phyloP scores from a whole-genome alignment of 2,113 vertebrate species.

The Ochotona curzoniae region DNA sequence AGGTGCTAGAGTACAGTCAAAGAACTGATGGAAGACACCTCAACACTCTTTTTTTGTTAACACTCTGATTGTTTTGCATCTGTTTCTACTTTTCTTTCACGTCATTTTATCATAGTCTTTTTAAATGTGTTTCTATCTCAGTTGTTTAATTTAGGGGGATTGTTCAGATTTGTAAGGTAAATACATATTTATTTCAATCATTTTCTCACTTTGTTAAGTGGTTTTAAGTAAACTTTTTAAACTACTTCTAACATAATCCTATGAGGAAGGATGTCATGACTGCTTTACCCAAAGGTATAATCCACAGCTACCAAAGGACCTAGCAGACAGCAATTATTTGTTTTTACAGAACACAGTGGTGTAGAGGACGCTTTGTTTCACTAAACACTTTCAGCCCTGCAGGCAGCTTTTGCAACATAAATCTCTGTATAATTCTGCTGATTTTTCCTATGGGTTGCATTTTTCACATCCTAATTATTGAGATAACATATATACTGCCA shows the following conservation, averaged over 20 bases:
- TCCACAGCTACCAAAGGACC: neutral
- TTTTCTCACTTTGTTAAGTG: neutral
- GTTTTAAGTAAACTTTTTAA: neutral
- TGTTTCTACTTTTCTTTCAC: neutral
- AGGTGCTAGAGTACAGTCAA: neutral
- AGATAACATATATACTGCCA: neutral
- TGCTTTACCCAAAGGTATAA: neutral
- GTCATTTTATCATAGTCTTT: neutral
- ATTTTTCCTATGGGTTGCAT: neutral
- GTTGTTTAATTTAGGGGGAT: neutral
- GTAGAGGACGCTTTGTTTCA: neutral
- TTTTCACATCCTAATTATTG: neutral
- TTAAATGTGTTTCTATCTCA: neutral
- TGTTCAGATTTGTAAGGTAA: neutral
- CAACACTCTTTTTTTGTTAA: neutral
- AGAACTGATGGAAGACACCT: neutral
- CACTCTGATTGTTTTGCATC: neutral
- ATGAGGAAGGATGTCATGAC: neutral
- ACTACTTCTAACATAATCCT: neutral
- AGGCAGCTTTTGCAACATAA: neutral
- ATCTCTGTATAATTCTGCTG: neutral
- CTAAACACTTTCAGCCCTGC: neutral
- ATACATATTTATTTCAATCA: neutral
- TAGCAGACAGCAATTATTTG: neutral
- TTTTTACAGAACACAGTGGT: neutral